phyloP scores from a whole-genome alignment of 2,888 invertebrate genomes.

The Lycophotia porphyrea region DNA sequence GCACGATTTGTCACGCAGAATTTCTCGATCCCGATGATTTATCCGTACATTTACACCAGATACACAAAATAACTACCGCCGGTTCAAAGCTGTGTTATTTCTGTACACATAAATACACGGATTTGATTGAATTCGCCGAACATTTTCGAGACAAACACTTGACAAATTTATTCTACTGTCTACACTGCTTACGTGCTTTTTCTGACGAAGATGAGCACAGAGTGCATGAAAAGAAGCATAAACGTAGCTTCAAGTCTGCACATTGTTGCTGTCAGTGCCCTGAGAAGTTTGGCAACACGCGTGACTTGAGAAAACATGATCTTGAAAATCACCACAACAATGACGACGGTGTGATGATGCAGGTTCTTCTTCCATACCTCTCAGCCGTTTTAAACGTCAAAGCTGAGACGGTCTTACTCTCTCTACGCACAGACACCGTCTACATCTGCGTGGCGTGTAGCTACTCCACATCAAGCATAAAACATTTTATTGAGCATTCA shows the following conservation, averaged over 20 bases:
- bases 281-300: constrained; percentile 59
- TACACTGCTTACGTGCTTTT: constrained; percentile 76
- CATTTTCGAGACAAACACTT: constrained; percentile 80
- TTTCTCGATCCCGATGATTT: constrained; percentile 82
- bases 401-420: constrained; percentile 68
- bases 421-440: constrained; percentile 45
- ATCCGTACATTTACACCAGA: constrained; percentile 74
- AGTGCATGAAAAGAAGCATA: constrained; percentile 76
- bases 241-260: constrained; percentile 29
- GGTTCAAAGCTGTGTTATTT: constrained; percentile 71
- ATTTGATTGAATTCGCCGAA: constrained; percentile 71
- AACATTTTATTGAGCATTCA: constrained; percentile 74
- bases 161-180: constrained; percentile 70
- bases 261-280: constrained; percentile 79
- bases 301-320: constrained; percentile 71
- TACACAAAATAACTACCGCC: constrained; percentile 68
- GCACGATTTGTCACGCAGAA: constrained; percentile 67
- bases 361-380: constrained; percentile 69
- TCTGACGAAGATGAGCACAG: constrained; percentile 50
- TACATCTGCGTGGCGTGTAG: constrained; percentile 74
- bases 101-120: constrained; percentile 70
- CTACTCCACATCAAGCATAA: constrained; percentile 51
- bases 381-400: constrained; percentile 78
- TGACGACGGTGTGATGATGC: constrained; percentile 73
- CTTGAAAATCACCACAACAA: constrained; percentile 65